phyloP scores from a whole-genome alignment of 2,888 invertebrate species.

The Anarsia innoxiella region DNA sequence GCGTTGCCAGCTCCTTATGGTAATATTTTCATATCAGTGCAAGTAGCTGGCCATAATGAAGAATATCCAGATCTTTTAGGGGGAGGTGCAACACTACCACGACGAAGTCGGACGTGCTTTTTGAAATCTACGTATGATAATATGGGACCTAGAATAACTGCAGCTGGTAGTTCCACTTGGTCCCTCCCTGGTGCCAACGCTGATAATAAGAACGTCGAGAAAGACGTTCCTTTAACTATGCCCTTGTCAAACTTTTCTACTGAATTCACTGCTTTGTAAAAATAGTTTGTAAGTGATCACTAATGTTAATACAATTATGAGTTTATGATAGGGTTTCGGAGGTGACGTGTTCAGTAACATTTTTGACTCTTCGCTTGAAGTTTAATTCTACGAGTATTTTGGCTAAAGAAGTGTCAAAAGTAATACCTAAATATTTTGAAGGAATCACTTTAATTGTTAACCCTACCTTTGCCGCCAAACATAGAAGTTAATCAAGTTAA shows the following conservation, averaged over 20 bases:
- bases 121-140: slow-evolving; percentile 87
- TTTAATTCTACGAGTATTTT: slow-evolving; percentile 7
- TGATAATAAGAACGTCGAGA: slow-evolving; percentile 35
- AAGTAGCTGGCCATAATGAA: slow-evolving; percentile 80
- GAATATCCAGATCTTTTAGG: slow-evolving; percentile 88
- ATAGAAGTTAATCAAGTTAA: too few species aligned
- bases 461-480: too few species aligned
- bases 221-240: slow-evolving; percentile 35
- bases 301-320: too few species aligned
- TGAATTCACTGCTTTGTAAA: slow-evolving; percentile 64
- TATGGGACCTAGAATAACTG: slow-evolving; percentile 92
- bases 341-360: too few species aligned
- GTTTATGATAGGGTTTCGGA: too few species aligned
- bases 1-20: slow-evolving; percentile 73
- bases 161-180: slow-evolving; percentile 90
- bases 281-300: slow-evolving; percentile 12
- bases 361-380: too few species aligned
- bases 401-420: too few species aligned
- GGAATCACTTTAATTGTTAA: too few species aligned
- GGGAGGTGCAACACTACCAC: slow-evolving; percentile 60
- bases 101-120: slow-evolving; percentile 67
- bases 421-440: too few species aligned
- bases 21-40: slow-evolving; percentile 91
- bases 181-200: slow-evolving; percentile 80
- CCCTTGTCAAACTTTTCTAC: slow-evolving; percentile 63